Conservation (phyloP, 2,888 invertebrate species). For the Cataglyphis cursor region DNA sequence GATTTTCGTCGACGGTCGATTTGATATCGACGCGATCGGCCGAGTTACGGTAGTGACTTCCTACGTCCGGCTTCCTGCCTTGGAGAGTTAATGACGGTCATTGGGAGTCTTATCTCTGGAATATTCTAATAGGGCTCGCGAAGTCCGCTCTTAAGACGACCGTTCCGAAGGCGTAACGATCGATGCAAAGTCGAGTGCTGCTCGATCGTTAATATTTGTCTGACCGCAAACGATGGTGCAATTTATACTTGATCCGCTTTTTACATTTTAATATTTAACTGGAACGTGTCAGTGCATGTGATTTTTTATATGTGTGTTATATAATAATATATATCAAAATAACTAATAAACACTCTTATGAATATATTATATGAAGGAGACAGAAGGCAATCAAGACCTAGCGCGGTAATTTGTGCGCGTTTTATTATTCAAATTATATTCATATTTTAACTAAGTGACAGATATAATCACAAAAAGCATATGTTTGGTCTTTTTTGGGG, state of each 20-base stretch:
- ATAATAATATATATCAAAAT: neutral
- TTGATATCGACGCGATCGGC: slow-evolving; percentile 51
- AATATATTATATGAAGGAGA: no score
- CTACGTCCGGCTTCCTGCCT: slow-evolving; percentile 57
- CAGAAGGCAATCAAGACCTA: no score
- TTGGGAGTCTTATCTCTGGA: slow-evolving; percentile 77
- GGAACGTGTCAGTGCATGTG: slow-evolving; percentile 1
- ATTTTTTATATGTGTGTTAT: neutral
- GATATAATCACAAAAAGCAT: no score
- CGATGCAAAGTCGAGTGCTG: slow-evolving; percentile 21
- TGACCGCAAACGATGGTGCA: slow-evolving; percentile 19
- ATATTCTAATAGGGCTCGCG: slow-evolving; percentile 76
- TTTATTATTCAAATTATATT: no score
- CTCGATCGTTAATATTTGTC: slow-evolving; percentile 35
- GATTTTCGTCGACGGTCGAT: slow-evolving; percentile 47
- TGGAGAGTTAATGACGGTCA: slow-evolving; percentile 73
- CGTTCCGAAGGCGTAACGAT: slow-evolving; percentile 50
- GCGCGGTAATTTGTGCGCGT: no score
- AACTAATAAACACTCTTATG: no score
- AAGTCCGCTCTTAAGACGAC: slow-evolving; percentile 48
- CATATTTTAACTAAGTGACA: no score
- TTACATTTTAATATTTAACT: slow-evolving; percentile 24
- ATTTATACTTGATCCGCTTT: slow-evolving; percentile 24
- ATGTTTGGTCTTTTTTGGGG: no score
- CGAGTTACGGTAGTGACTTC: slow-evolving; percentile 42